A percentile compares a stretch with the other conserved stretches of the same genome.
Conservation (phyloP, 2,113 vertebrate species). For the Gymnogyps californianus region DNA sequence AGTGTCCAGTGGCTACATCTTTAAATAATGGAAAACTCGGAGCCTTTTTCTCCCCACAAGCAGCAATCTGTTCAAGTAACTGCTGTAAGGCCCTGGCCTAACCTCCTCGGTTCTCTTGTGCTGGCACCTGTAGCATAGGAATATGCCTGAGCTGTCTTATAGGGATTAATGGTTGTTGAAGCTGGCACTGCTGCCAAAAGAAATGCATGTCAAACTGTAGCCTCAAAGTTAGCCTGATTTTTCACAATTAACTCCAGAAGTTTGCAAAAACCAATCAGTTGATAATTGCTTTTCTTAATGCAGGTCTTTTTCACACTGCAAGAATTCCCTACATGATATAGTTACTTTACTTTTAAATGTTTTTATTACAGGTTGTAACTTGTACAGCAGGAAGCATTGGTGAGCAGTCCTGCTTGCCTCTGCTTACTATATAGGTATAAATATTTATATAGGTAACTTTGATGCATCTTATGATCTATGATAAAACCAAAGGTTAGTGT, state of each 20-base stretch:
- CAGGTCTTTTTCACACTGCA: not conserved
- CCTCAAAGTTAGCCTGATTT: not conserved
- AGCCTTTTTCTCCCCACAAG: not conserved
- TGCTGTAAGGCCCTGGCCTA: not conserved
- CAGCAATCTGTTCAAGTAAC: not conserved
- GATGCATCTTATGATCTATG: fast-evolving
- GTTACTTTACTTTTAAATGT: not conserved
- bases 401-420: not conserved
- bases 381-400: not conserved
- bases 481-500: not conserved
- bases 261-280: not conserved
- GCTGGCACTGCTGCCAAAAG: not conserved
- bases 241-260: not conserved
- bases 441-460: not conserved
- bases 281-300: not conserved
- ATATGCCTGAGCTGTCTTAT: not conserved
- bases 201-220: not conserved
- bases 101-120: not conserved
- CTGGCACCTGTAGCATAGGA: not conserved
- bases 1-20: not conserved
- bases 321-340: not conserved
- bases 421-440: not conserved
- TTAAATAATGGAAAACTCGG: not conserved
- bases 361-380: not conserved
- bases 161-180: not conserved